Base-by-base conservation (phyloP, 2,113 vertebrate genomes). In the Ornithorhynchus anatinus region DNA sequence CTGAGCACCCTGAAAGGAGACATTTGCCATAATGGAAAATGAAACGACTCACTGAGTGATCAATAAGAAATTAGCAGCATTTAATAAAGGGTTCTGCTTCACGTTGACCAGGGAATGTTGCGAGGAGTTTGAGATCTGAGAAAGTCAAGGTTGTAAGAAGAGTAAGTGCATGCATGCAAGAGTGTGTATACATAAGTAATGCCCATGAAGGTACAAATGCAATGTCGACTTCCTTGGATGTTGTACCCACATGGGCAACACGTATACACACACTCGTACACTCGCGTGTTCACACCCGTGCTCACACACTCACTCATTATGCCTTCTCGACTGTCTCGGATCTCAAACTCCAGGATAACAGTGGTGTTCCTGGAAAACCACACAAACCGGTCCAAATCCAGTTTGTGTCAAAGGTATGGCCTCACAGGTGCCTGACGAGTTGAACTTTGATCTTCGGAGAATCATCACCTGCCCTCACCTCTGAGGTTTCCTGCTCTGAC, bases 21-120 rank as follows among this genome's bases (percentile, higher is more conserved):
- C 84, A 73, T 85, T 76, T 65, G 72, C 19, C 78, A 56, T 88
- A 89, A 92, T 89, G 82, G 86, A 77, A 93, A 92, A 92, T 91
- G 84, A 91, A 93, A 84, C 75, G 82, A 84, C 84, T 89, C 88
- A 72, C 80, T 81, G 88, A 89, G 87, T 89, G 93, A 92, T 91
- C 85, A 88, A 91, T 91, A 90, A 89, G 88, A 91, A 92, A 94
- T 92, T 92, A 93, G 77, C 87, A 84, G 76, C 79, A 82, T 89
- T 92, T 93, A 93, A 89, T 91, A 91, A 89, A 88, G 89, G 63
- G 44, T 91, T 89, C 80, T 87, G 72, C 77, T 65, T 61, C 67
- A 75, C 38, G 61, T 84, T 84, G 89, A 76, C 72, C 76, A n/a
- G 86, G 83, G 67, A 43, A 57, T 77, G 19, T 53, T n/a, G 8